Evolutionary conservation across 2,888 invertebrate species (phyloP).

Genomic region (Dromius quadrimaculatus): DNA sequence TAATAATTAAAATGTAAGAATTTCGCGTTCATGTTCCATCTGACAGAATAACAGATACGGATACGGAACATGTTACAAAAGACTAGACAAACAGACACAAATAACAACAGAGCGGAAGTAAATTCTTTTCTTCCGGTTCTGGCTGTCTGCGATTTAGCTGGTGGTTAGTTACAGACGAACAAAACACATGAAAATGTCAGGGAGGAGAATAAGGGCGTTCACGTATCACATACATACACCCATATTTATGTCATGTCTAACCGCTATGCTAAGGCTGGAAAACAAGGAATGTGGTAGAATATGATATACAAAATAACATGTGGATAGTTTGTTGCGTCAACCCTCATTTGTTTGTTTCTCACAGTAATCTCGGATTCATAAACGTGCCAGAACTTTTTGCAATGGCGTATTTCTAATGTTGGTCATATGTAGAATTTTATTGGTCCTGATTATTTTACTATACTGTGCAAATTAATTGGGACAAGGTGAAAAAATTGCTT

Average conservation of each 20-base stretch:
- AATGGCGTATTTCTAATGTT: too few relatives aligned
- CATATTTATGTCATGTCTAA: neutral
- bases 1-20: slow-evolving; percentile 11
- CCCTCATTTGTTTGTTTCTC: slow-evolving; percentile 11
- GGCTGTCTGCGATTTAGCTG: slow-evolving; percentile 30
- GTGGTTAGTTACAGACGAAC: slow-evolving; percentile 14
- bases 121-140: slow-evolving; percentile 7
- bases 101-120: slow-evolving; percentile 15
- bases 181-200: slow-evolving; percentile 4
- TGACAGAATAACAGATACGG: slow-evolving; percentile 11
- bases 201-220: slow-evolving; percentile 13
- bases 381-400: too few relatives aligned
- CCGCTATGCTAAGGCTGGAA: too few relatives aligned
- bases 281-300: neutral
- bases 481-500: too few relatives aligned
- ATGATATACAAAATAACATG: slow-evolving; percentile 16
- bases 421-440: too few relatives aligned
- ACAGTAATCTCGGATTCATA: neutral
- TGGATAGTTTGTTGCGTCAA: slow-evolving; percentile 17
- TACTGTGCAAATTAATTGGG: too few relatives aligned
- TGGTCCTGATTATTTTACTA: too few relatives aligned
- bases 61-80: slow-evolving; percentile 19
- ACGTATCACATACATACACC: neutral
- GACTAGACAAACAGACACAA: slow-evolving; percentile 7
- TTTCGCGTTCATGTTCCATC: slow-evolving; percentile 13